Base-by-base conservation (phyloP, 2,888 invertebrate species). In the Eudemis profundana region DNA sequence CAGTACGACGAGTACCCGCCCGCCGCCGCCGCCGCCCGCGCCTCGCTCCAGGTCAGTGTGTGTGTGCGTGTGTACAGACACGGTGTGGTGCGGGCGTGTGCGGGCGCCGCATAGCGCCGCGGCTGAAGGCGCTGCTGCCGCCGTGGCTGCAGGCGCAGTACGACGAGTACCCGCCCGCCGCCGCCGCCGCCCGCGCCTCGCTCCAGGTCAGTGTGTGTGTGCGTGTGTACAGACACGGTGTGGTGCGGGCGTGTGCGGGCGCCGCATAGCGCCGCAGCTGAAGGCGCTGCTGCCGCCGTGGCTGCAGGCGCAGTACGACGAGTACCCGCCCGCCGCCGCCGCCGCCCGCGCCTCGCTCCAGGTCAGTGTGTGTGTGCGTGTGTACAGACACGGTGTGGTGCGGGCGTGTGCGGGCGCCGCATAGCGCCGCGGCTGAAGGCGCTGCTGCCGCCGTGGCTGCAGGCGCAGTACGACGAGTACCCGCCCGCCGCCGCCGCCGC, bases 371-470 rank as follows among this genome's bases (percentile, higher is more conserved):
- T n/a, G n/a, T n/a, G n/a, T n/a, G 5, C 23, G 3, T 23, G 23
- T 23, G 3, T 23, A 23, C 23, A 23, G 23, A 4, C 23, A n/a
- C n/a, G 23, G 23, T 5, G 23, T 23, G 3, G 23, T 5, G 23
- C 5, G 23, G 23, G 23, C 23, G 23, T 23, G 23, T 23, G 23
- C 84, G 0, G 73, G 72, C 23, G 23, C 23, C 23, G 23, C 23
- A 23, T 23, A 3, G 23, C 23, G 23, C 23, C 23, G 23, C 23
- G 5, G 23, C 23, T 23, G 23, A 23, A 23, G 23, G 23, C 23
- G 23, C 23, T 23, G 23, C 23, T 23, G 23, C 23, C 23, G 23
- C 23, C 23, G 23, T 23, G 23, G 23, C 23, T 23, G 23, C 23
- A 23, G 23, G 23, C 23, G 23, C 23, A 23, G 23, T 23, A 23